Conservation (phyloP, 2,888 invertebrate genomes). For the Yponomeuta evonymella region DNA sequence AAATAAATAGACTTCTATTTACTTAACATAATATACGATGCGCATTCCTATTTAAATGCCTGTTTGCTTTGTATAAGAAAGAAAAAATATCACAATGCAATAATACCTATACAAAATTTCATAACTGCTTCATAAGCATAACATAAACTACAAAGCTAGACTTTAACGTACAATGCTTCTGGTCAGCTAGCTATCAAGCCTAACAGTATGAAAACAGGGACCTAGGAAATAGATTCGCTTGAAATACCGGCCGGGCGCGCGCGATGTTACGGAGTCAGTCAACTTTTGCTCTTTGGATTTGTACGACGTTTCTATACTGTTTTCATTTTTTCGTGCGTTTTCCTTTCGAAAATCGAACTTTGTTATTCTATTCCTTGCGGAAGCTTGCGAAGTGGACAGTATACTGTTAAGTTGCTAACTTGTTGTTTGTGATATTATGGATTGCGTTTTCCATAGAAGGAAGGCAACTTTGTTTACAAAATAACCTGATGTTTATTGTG, state of each 20-base stretch:
- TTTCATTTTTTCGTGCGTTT: background rate
- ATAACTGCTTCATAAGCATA: too few species aligned
- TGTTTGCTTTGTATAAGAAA: too few species aligned
- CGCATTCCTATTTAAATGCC: too few species aligned
- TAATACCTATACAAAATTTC: too few species aligned
- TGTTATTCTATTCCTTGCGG: background rate
- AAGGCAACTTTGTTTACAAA: background rate
- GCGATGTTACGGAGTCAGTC: background rate
- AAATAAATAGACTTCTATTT: too few species aligned
- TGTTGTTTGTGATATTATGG: background rate
- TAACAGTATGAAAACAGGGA: background rate
- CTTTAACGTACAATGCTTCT: background rate
- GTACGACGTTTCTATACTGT: background rate
- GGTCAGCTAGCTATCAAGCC: background rate
- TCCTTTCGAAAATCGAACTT: background rate
- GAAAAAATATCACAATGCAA: too few species aligned
- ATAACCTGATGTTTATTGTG: constrained; percentile 1
- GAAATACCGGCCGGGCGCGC: background rate
- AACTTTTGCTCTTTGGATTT: background rate
- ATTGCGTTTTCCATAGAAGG: background rate
- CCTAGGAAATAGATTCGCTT: background rate
- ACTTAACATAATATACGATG: too few species aligned
- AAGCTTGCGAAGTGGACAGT: background rate
- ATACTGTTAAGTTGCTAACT: background rate
- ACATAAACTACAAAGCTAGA: too few species aligned